Evolutionary conservation across 2,888 invertebrate species (phyloP).

Genomic region (Andrena flavipes): DNA sequence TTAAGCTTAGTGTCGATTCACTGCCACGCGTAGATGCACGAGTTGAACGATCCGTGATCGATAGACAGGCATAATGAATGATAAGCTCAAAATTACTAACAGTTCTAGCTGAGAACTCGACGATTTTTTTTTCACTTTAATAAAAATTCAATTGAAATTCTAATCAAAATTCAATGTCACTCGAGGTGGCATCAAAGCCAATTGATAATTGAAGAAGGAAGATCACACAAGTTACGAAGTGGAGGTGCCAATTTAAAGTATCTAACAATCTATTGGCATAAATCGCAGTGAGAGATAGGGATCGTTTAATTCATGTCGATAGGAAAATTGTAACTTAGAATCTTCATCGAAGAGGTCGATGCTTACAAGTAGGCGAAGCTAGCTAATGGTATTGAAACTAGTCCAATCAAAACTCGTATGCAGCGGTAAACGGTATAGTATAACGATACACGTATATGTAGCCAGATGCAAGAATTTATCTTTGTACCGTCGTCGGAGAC

Average conservation of each 20-base stretch:
- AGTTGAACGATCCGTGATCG: conserved; percentile 33
- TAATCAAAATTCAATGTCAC: too few species aligned
- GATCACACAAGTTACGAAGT: too few species aligned
- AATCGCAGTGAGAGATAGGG: background rate
- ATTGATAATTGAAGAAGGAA: too few species aligned
- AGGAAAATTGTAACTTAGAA: conserved; percentile 19
- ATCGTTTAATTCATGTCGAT: conserved; percentile 35
- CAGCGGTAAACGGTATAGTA: conserved; percentile 35
- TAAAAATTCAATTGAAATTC: too few species aligned
- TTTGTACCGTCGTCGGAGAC: conserved; percentile 43
- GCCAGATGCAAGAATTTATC: conserved; percentile 30
- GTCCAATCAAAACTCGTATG: conserved; percentile 56
- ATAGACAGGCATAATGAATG: background rate
- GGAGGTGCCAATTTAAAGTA: too few species aligned
- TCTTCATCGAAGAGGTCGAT: conserved; percentile 17
- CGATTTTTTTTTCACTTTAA: background rate
- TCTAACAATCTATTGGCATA: background rate
- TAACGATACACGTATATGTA: conserved; percentile 39
- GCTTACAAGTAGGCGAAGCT: conserved; percentile 55
- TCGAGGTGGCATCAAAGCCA: too few species aligned
- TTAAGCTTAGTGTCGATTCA: conserved; percentile 52
- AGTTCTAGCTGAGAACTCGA: background rate
- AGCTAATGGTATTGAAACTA: conserved; percentile 66
- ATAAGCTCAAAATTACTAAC: background rate
- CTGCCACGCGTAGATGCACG: conserved; percentile 44